phyloP scores from a whole-genome alignment of 2,797 vertebrate genomes.

The Eupleurogrammus muticus region DNA sequence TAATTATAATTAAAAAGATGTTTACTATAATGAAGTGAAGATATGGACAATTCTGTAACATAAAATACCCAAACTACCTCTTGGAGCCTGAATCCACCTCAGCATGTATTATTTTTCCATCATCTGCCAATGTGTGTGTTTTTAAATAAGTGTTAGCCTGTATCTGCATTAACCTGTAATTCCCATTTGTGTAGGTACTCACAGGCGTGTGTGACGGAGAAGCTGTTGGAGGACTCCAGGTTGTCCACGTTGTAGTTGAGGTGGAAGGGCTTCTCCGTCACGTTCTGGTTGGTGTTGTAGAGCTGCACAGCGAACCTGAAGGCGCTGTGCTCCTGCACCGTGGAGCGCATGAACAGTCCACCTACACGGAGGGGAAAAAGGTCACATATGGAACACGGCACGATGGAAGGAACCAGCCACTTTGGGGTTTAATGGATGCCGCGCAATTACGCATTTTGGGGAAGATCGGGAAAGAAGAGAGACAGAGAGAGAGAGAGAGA shows the following conservation, averaged over 20 bases:
- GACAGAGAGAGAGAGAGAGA: not conserved
- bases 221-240: slow-evolving; percentile 99
- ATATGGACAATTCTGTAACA: too few species aligned
- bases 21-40: too few species aligned
- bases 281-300: slow-evolving; percentile 99
- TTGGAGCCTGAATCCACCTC: too few species aligned
- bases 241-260: slow-evolving; percentile 99
- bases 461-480: not conserved
- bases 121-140: too few species aligned
- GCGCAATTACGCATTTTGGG: slow-evolving; percentile 1
- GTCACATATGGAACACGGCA: slow-evolving; percentile 31
- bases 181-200: slow-evolving; percentile 85
- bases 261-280: slow-evolving; percentile 97
- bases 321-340: slow-evolving; percentile 98
- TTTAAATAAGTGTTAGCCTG: too few species aligned
- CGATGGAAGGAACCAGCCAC: too few species aligned
- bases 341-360: slow-evolving; percentile 98
- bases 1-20: too few species aligned
- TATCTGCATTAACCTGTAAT: too few species aligned
- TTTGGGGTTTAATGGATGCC: too few species aligned
- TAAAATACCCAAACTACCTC: too few species aligned
- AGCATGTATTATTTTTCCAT: too few species aligned
- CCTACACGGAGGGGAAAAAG: slow-evolving; percentile 80
- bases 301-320: slow-evolving; percentile 98
- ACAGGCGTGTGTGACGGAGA: slow-evolving; percentile 99